Evolutionary conservation across 2,113 vertebrate genomes (phyloP), one percentile per base, ranked within the genome.

Genomic region (Silurus asotus): DNA sequence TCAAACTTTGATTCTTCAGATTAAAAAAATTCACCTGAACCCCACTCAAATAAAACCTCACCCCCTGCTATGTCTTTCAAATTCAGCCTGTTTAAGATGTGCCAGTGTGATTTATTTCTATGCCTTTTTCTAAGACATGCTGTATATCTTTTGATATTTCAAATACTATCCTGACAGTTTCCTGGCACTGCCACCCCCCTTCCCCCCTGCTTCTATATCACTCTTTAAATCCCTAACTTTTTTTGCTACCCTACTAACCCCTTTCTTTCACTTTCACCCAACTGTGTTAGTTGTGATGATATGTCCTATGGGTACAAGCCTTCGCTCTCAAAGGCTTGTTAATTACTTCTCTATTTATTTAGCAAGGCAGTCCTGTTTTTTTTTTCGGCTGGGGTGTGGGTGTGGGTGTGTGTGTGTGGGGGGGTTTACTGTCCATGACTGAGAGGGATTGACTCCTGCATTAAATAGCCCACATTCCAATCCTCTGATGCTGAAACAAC

Each of bases 321-420:
- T 89, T 92, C 88, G 91, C 90, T 90, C 92, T 90, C 92, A 92
- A 92, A 84, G 83, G 91, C 88, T 91, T 95, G 94, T 94, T 96
- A 95, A 96, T 96, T 95, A 96, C 93, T 95, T 95, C 94, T 93
- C 93, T 95, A 93, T 96, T 96, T 96, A 95, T 94, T 96, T 93
- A 95, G 94, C 90, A 53, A 62, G 59, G 78, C 25, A n/a, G 77
- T 84, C 69, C 75, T 55, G 49, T 17, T 5, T 56, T 56, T 56
- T 56, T 56, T 56, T 56, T 9, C 1, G 1, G 20, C 51, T 75
- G 23, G 11, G 8, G 25, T 13, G 4, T n/a, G 11, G 6, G 65
- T 14, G 65, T n/a, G 19, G 61, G 5, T 37, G 19, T 7, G 20
- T n/a, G 64, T 25, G 11, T 56, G 11, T 56, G 85, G 89, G 92